A percentile compares a stretch with the other conserved stretches of the same genome.
These are phyloP conservation scores for Drosophila dunni DNA, from an alignment of 1,140 invertebrate genomes.

Conservation along the genomic window DNA sequence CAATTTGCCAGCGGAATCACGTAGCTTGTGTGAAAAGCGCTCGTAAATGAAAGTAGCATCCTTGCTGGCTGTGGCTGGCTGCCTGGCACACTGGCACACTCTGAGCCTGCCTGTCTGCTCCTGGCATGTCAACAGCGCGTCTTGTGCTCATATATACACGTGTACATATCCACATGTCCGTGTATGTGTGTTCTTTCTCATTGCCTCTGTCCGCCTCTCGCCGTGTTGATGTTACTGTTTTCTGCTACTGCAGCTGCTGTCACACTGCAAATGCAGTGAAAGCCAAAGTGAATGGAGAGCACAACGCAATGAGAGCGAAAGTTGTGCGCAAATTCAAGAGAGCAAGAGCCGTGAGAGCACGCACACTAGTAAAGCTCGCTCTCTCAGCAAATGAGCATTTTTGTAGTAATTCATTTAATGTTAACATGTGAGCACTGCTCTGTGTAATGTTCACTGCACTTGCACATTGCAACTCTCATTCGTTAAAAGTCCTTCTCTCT, in stretches of 20 bases:
- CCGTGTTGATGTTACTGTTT: slow-evolving; percentile 24
- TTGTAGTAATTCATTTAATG: slow-evolving; percentile 47
- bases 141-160: slow-evolving; percentile 7
- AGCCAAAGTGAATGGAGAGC: slow-evolving; percentile 5
- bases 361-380: slow-evolving; percentile 27
- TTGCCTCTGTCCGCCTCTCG: slow-evolving; percentile 17
- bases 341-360: neutral
- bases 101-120: slow-evolving; percentile 37
- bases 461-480: slow-evolving; percentile 20
- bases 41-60: slow-evolving; percentile 59
- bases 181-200: slow-evolving; percentile 10
- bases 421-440: slow-evolving; percentile 32
- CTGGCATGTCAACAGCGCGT: slow-evolving; percentile 36
- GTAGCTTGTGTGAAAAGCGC: slow-evolving; percentile 52
- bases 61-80: slow-evolving; percentile 60
- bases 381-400: slow-evolving; percentile 37
- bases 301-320: slow-evolving; percentile 37
- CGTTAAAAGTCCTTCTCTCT: neutral
- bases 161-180: too few species aligned
- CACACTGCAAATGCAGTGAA: slow-evolving; percentile 35
- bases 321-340: slow-evolving; percentile 38
- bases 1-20: slow-evolving; percentile 60
- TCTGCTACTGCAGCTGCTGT: slow-evolving; percentile 36
- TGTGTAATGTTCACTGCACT: slow-evolving; percentile 29
- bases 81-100: slow-evolving; percentile 52